Evolutionary conservation across 2,113 vertebrate species (phyloP).

Genomic region (Rhegmatorhina hoffmannsi): DNA sequence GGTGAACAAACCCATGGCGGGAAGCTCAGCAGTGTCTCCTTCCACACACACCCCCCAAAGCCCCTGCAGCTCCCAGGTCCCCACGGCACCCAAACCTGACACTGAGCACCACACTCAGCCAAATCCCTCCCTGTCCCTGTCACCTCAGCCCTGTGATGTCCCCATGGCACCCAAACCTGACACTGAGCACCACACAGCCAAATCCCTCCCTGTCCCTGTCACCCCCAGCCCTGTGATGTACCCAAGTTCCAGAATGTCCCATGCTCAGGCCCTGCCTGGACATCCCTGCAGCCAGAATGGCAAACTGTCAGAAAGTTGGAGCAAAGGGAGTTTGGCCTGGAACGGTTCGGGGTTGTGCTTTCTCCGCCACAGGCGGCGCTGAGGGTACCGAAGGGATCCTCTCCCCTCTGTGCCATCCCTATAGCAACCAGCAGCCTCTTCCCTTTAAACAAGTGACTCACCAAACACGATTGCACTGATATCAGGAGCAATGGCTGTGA

Average conservation of each 20-base stretch:
- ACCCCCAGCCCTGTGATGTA: background rate
- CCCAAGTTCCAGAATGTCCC: background rate
- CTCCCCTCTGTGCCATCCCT: constrained; percentile 45
- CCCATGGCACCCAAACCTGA: rapidly evolving
- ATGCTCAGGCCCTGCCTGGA: rapidly evolving
- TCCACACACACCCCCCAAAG: background rate
- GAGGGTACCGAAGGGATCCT: constrained; percentile 21
- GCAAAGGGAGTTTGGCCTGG: background rate
- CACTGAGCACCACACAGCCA: rapidly evolving
- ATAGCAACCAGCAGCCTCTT: constrained; percentile 63
- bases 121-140: rapidly evolving
- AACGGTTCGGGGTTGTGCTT: background rate
- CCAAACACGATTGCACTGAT: background rate
- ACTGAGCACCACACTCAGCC: rapidly evolving
- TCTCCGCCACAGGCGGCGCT: background rate
- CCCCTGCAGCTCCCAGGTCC: background rate
- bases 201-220: rapidly evolving
- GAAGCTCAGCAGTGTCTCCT: background rate
- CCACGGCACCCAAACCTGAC: rapidly evolving
- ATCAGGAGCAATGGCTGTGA: background rate
- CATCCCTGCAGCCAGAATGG: rapidly evolving
- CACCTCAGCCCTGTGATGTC: background rate
- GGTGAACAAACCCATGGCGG: rapidly evolving
- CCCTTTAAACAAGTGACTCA: constrained; percentile 50
- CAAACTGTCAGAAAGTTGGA: rapidly evolving